These are phyloP conservation scores for Tachycineta bicolor DNA, from an alignment of 2,113 vertebrate species.

Conservation along the genomic window DNA sequence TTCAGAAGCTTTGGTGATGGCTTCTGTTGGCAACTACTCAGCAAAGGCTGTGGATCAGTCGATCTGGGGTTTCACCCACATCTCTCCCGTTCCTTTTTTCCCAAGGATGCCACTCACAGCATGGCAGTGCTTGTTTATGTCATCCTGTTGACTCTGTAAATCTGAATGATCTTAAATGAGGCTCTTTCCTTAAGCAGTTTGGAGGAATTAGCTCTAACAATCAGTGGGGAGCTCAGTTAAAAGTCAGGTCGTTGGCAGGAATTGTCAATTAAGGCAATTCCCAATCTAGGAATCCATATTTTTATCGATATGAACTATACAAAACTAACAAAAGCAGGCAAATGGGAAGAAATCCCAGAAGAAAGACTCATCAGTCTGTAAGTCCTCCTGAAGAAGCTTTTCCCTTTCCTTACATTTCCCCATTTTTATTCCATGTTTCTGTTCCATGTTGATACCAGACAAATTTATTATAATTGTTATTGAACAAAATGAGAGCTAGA, in stretches of 20 bases:
- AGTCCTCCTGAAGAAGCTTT: not conserved
- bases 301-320: not conserved
- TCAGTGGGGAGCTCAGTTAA: not conserved
- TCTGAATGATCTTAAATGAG: not conserved
- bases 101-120: fast-evolving
- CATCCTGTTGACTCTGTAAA: not conserved
- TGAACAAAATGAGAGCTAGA: not conserved
- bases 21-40: not conserved
- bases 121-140: not conserved
- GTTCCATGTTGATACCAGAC: not conserved
- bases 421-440: not conserved
- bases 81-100: fast-evolving
- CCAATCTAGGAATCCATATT: not conserved
- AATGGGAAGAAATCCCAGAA: not conserved
- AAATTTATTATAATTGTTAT: not conserved
- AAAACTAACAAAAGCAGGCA: not conserved
- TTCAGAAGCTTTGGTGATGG: not conserved
- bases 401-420: not conserved
- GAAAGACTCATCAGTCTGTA: not conserved
- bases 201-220: not conserved
- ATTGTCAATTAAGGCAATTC: not conserved
- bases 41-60: not conserved
- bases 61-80: fast-evolving
- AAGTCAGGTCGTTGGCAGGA: not conserved
- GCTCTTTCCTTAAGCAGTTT: not conserved